Evolutionary conservation across 2,888 invertebrate genomes (phyloP).

Genomic region (Digitonthophagus gazella): DNA sequence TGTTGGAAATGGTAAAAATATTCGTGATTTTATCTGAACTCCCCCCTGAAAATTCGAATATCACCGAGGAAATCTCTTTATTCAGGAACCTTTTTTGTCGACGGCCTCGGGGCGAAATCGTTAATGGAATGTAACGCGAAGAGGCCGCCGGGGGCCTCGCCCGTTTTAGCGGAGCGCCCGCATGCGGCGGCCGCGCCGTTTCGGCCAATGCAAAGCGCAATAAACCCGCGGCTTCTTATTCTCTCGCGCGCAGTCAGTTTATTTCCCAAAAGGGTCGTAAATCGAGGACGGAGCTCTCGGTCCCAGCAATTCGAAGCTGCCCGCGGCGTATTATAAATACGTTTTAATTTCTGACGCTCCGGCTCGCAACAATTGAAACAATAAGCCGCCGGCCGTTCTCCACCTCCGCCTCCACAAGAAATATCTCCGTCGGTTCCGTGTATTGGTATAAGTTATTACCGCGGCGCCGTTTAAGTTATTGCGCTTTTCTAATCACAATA

Average conservation of each 20-base stretch:
- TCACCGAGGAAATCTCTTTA: background rate
- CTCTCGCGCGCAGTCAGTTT: constrained; percentile 15
- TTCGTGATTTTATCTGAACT: background rate
- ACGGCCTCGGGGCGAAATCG: constrained; percentile 5
- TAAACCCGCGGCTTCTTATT: constrained; percentile 14
- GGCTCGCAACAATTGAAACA: background rate
- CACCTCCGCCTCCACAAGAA: constrained; percentile 5
- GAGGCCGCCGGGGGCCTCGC: background rate
- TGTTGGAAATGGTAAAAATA: background rate
- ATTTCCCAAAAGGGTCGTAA: constrained; percentile 21
- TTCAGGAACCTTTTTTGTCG: background rate
- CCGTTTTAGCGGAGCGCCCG: background rate
- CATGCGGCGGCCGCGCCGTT: background rate
- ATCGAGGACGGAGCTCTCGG: constrained; percentile 8
- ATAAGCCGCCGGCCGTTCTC: background rate
- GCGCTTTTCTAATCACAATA: background rate
- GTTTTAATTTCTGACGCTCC: constrained; percentile 12
- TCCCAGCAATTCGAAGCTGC: constrained; percentile 6
- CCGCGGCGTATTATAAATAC: constrained; percentile 10
- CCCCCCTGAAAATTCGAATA: background rate
- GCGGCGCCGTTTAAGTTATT: background rate
- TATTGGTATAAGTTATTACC: background rate
- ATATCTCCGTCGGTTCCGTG: background rate
- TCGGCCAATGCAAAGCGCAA: constrained; percentile 15
- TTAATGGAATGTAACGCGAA: background rate